Base-by-base conservation (phyloP, 2,113 vertebrate species). In the Protomyctophum bolini region DNA sequence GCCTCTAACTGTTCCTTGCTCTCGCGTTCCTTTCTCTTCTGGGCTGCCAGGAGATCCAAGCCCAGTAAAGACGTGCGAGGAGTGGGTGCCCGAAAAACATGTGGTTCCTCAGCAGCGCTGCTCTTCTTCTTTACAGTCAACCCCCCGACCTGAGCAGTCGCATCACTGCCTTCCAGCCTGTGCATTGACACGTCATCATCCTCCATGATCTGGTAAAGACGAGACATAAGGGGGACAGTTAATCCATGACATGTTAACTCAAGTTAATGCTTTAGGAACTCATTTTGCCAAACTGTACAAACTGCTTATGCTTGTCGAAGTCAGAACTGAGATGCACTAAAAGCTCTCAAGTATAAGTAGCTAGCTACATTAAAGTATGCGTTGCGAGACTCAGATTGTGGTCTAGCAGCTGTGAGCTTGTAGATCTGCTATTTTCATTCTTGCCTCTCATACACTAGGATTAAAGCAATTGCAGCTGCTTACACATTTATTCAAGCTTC, bases 1-100 rank as follows among this genome's bases (percentile, higher is more conserved):
- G 83, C 87, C 41, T 94, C 92, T 1, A 75, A 78, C n/a, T 87
- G 88, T 6, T 91, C 93, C 70, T 93, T 95, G 55, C 89, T 94
- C 76, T 98, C 95, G 0, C 95, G 93, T 63, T 98, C 96, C 81
- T 94, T 96, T 59, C 97, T 94, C 74, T 98, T 98, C 90, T 97
- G 94, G 1, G 96, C 96, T 8, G 98, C 98, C 77, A 99, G 78
- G n/a, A 96, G 86, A 82, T 99, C 98, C 73, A 99, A 90, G 6
- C 98, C 97, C 63, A 99, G 85, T 69, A 98, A 63, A 3, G 98
- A 99, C 7, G 93, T 91, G 63, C 96, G 96, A 0, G 98, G 98
- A 0, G 98, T 94, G 0, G 97, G 97, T 0, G 95, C 94, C 76
- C 97, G 95, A 77, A 99, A 98, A 58, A 98, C 90, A 52, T 98